These are phyloP conservation scores for Mormyrops attenuatus DNA, from an alignment of 2,797 vertebrate species.

Conservation along the genomic window DNA sequence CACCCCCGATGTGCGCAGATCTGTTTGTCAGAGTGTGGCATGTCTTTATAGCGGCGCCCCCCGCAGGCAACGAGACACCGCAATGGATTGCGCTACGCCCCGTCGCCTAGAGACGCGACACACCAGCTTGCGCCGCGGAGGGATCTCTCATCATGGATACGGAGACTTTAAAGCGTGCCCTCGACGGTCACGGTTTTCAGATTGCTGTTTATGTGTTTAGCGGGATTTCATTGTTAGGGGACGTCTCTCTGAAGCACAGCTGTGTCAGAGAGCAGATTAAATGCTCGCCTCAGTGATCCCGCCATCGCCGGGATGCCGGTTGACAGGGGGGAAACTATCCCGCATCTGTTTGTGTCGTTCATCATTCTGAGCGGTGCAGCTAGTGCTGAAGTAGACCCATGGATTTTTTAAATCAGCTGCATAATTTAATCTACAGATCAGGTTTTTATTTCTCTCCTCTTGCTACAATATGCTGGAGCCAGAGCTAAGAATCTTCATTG, in stretches of 20 bases:
- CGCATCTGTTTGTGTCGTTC: neutral
- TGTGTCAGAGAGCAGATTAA: neutral
- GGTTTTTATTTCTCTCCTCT: neutral
- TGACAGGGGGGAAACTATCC: neutral
- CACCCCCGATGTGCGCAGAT: neutral
- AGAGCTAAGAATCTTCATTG: neutral
- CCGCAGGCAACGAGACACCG: neutral
- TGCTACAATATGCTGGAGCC: neutral
- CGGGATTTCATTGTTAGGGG: neutral
- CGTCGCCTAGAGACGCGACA: neutral
- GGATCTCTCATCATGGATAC: neutral
- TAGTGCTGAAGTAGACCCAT: neutral
- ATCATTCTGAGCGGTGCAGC: neutral
- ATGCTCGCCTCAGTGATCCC: neutral
- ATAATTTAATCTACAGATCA: neutral
- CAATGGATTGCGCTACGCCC: neutral
- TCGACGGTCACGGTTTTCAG: neutral
- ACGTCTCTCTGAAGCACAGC: neutral
- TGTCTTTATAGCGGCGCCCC: neutral
- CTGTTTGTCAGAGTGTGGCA: slow-evolving; percentile 29
- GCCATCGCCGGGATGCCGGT: neutral
- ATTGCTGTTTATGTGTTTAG: neutral
- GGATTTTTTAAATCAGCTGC: neutral
- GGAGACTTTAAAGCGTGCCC: neutral
- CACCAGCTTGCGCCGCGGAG: neutral